phyloP scores from a whole-genome alignment of 2,797 vertebrate species.

The Brachymystax lenok region DNA sequence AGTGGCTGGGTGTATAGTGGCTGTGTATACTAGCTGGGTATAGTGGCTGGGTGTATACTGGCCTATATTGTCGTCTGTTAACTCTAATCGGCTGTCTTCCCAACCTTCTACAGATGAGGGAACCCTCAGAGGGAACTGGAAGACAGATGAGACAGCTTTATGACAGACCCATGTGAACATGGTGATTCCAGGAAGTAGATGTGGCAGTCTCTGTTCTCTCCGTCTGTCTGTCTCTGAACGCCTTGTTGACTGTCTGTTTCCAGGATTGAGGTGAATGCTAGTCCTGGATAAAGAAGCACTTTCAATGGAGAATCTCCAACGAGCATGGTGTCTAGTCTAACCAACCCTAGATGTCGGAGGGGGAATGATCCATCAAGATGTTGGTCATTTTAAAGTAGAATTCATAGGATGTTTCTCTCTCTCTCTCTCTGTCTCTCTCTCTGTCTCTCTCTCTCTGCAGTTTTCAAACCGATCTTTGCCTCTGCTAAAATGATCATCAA shows the following conservation, averaged over 20 bases:
- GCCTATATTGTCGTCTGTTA: background rate
- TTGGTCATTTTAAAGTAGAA: no score
- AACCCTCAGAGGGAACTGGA: background rate
- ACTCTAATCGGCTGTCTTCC: background rate
- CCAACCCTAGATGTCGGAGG: no score
- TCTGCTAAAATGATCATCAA: conserved; percentile 92
- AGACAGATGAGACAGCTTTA: background rate
- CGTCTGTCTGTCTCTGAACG: background rate
- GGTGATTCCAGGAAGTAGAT: no score
- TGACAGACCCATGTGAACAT: background rate
- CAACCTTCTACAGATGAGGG: background rate
- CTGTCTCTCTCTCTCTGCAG: conserved; percentile 56
- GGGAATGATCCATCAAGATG: no score
- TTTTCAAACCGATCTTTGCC: conserved; percentile 92
- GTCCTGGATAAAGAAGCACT: background rate
- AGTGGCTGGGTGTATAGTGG: no score
- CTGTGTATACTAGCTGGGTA: no score
- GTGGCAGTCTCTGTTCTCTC: background rate
- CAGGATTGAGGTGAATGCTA: background rate
- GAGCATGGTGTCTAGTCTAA: background rate
- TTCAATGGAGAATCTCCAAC: background rate
- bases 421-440: background rate
- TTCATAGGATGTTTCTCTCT: background rate
- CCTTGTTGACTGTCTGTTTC: background rate
- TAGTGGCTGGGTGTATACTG: background rate